A percentile compares a stretch with the other conserved stretches of the same genome.
Conservation (phyloP, 2,797 vertebrate species). For the Rhabdomys pumilio region DNA sequence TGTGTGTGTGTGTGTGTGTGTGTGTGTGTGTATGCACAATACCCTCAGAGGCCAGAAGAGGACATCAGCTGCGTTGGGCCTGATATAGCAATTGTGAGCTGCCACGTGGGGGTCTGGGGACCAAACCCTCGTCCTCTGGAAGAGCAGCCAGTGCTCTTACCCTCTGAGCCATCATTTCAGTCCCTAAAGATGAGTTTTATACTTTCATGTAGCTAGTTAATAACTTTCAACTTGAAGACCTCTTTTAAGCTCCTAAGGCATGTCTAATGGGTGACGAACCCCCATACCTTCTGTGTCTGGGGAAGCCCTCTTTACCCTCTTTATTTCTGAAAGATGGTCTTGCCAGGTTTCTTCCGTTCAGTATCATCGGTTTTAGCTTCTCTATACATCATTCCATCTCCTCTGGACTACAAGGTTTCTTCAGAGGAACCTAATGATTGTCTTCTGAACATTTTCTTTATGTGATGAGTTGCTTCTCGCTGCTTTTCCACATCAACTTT, state of each 20-base stretch:
- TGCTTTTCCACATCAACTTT: neutral
- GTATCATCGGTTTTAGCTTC: neutral
- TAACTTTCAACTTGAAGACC: neutral
- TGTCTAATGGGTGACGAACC: neutral
- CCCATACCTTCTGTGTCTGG: neutral
- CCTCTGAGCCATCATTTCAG: neutral
- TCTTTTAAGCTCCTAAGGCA: neutral
- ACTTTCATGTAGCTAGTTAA: neutral
- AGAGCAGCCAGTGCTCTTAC: neutral
- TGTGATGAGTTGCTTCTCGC: neutral
- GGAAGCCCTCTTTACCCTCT: neutral
- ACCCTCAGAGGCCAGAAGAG: neutral
- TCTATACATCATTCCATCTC: neutral
- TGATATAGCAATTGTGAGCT: neutral
- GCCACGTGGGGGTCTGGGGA: neutral
- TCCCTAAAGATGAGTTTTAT: neutral
- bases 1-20: neutral
- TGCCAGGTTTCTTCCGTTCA: neutral
- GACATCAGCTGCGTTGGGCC: neutral
- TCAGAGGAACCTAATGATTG: neutral
- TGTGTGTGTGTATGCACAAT: neutral
- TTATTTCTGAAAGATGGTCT: neutral
- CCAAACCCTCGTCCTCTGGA: neutral
- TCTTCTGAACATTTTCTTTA: neutral
- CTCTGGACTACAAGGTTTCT: neutral